These are phyloP conservation scores for Drosophila bocqueti DNA, from an alignment of 1,140 invertebrate genomes.

Conservation along the genomic window DNA sequence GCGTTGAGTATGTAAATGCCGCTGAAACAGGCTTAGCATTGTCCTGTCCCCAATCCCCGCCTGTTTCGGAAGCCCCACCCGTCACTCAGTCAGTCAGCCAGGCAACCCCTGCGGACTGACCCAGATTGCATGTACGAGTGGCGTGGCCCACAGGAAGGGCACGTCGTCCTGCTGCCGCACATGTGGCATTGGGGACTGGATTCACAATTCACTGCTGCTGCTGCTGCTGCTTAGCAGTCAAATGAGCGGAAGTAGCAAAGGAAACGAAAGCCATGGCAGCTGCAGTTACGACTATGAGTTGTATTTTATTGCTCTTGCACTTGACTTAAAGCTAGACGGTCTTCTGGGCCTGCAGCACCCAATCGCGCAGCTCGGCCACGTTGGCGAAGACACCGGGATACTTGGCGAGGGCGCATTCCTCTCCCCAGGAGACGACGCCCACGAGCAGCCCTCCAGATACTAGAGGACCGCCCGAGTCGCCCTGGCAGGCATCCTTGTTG, in stretches of 20 bases:
- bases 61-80: slow-evolving; percentile 16
- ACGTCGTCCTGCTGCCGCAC: slow-evolving; percentile 45
- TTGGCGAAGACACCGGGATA: slow-evolving; percentile 59
- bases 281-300: slow-evolving; percentile 24
- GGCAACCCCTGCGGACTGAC: slow-evolving; percentile 36
- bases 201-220: slow-evolving; percentile 31
- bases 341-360: slow-evolving; percentile 41
- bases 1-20: slow-evolving; percentile 37
- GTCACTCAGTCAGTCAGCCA: not conserved
- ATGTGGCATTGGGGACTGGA: slow-evolving; percentile 39
- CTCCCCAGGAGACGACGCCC: slow-evolving; percentile 67
- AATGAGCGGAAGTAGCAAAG: slow-evolving; percentile 40
- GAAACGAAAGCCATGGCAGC: slow-evolving; percentile 28
- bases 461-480: slow-evolving; percentile 76
- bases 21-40: slow-evolving; percentile 25
- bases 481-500: slow-evolving; percentile 73
- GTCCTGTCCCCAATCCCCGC: slow-evolving; percentile 6
- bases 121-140: slow-evolving; percentile 43
- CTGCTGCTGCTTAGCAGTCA: slow-evolving; percentile 31
- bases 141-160: slow-evolving; percentile 47
- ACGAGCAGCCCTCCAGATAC: slow-evolving; percentile 62
- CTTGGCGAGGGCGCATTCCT: slow-evolving; percentile 47
- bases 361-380: slow-evolving; percentile 47
- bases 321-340: slow-evolving; percentile 37
- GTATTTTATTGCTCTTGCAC: slow-evolving; percentile 36